Evolutionary conservation across 1,140 invertebrate genomes (phyloP).

Genomic region (Venturia canescens): DNA sequence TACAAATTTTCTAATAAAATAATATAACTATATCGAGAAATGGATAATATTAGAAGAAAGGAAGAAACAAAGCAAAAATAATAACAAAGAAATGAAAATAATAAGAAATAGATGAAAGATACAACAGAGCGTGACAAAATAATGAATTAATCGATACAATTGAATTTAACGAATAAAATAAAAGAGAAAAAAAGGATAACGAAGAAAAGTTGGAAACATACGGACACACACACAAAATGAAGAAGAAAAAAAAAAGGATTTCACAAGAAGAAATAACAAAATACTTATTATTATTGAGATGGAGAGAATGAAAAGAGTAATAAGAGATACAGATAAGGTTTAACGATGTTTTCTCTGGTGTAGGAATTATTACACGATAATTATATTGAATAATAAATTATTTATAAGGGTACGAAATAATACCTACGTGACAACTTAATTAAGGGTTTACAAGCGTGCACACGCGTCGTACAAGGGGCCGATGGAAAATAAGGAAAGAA

Average conservation of each 20-base stretch:
- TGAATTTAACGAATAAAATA: conserved; percentile 29
- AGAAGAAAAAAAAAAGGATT: conserved; percentile 54
- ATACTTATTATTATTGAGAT: conserved; percentile 49
- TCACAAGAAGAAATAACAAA: conserved; percentile 55
- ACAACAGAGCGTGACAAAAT: conserved; percentile 26
- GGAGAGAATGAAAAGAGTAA: conserved; percentile 52
- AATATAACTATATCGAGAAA: conserved; percentile 71
- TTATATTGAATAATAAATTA: conserved; percentile 67
- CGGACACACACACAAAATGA: too few species aligned
- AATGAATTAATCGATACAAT: conserved; percentile 38
- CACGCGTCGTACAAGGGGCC: not conserved
- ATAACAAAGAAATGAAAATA: conserved; percentile 39
- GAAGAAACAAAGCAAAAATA: not conserved
- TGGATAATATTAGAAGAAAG: conserved; percentile 62
- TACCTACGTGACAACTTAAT: conserved; percentile 37
- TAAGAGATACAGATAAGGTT: conserved; percentile 67
- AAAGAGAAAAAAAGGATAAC: conserved; percentile 48
- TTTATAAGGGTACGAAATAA: conserved; percentile 60
- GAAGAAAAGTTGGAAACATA: too few species aligned
- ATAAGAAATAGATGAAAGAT: conserved; percentile 36
- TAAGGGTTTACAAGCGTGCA: conserved; percentile 6
- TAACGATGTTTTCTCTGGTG: conserved; percentile 73
- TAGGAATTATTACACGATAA: conserved; percentile 70
- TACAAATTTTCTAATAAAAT: conserved; percentile 76
- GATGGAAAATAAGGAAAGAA: not conserved